Base-by-base conservation (phyloP, 2,113 vertebrate genomes). In the Spheniscus mendiculus region DNA sequence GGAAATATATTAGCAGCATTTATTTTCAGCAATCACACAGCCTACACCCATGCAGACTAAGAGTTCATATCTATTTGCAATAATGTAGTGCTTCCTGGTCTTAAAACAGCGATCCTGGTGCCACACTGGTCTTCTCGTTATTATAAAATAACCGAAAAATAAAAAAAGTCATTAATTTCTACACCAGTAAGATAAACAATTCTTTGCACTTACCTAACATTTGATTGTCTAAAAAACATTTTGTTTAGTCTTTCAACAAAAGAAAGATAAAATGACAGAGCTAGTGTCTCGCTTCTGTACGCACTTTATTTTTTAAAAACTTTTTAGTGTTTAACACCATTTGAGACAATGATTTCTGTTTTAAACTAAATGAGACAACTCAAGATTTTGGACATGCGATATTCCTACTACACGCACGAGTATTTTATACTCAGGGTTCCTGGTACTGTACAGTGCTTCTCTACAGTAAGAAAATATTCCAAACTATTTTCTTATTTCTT, bases 1-100 rank as follows among this genome's bases (percentile, higher is more conserved):
- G 98, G 98, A 98, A 99, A 99, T 98, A 98, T 98, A 98, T 98
- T 99, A 99, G 98, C 98, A 99, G 98, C 98, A 98, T 98, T 98
- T 98, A 97, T 98, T 98, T 97, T 98, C 98, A 98, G 98, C 98
- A 98, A 98, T 98, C 98, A 98, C 98, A 98, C 98, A 98, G 98
- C 98, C 98, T 98, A 98, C 97, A 98, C 98, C 98, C 98, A 98
- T 98, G 98, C 98, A 98, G 98, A 98, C 98, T 98, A 98, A 97
- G 97, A 94, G 94, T 97, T 97, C 96, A 93, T 89, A 98, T 89
- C 98, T 98, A 98, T 97, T 98, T 97, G 98, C 98, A 98, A 86
- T 97, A 98, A 98, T 94, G 98, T 98, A 98, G 98, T 98, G 98
- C 98, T 98, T 98, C 97, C 98, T 98, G 97, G 97, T 95, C 98